These are phyloP conservation scores for Chrysodeixis includens DNA, from an alignment of 2,888 invertebrate species.

Conservation along the genomic window DNA sequence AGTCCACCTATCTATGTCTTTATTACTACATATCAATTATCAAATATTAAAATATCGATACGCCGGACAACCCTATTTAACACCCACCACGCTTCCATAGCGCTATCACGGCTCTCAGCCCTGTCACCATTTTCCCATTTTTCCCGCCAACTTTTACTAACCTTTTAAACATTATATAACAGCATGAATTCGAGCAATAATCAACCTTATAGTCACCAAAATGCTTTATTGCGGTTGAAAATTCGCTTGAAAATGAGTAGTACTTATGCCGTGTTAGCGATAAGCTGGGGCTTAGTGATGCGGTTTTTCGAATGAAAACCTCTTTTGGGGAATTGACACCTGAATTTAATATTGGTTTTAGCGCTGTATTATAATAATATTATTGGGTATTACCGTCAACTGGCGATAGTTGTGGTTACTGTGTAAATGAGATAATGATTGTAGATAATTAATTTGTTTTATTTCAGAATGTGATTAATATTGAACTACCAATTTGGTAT, in stretches of 20 bases:
- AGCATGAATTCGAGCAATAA: constrained; percentile 31
- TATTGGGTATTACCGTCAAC: constrained; percentile 65
- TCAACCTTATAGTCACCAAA: constrained; percentile 26
- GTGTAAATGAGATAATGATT: constrained; percentile 63
- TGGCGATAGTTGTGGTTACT: constrained; percentile 62
- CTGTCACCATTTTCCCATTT: constrained; percentile 87
- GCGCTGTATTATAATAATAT: constrained; percentile 65
- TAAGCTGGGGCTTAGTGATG: constrained; percentile 75
- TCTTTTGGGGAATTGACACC: constrained; percentile 80
- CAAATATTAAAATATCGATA: not conserved
- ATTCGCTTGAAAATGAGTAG: constrained; percentile 20
- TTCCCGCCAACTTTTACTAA: constrained; percentile 72
- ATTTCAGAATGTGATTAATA: constrained; percentile 10
- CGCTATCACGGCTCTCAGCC: constrained; percentile 88
- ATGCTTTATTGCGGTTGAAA: not conserved
- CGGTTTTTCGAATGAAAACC: constrained; percentile 86
- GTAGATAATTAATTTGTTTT: constrained; percentile 52
- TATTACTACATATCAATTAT: not conserved
- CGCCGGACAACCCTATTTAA: constrained; percentile 70
- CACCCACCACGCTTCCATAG: constrained; percentile 79
- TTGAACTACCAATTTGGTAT: not conserved
- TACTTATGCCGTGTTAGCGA: constrained; percentile 58
- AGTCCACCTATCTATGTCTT: no score
- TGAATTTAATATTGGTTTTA: constrained; percentile 81
- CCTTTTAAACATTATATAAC: constrained; percentile 36